A percentile compares a stretch with the other conserved stretches of the same genome.
Evolutionary conservation across 2,797 vertebrate species (phyloP).

Genomic region (Lepilemur septentrionalis): DNA sequence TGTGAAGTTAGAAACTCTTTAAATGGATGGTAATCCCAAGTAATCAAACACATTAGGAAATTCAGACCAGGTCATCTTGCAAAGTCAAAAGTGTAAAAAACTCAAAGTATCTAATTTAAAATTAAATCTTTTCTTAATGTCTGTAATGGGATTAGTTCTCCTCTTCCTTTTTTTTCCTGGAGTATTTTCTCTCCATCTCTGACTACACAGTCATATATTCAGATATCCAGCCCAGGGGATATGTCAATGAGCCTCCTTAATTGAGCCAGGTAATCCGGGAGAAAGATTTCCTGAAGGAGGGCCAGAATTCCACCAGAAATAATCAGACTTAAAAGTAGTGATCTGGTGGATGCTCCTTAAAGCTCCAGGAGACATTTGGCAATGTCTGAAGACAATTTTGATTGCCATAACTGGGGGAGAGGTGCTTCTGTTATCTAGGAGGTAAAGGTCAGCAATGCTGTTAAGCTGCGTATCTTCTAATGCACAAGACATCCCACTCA

Average conservation of each 20-base stretch:
- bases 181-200: not conserved
- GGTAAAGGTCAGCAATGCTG: not conserved
- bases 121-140: not conserved
- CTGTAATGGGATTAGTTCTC: not conserved
- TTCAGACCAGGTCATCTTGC: not conserved
- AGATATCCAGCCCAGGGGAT: not conserved
- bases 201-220: not conserved
- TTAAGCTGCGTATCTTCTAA: not conserved
- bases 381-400: not conserved
- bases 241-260: not conserved
- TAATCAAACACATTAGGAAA: constrained; percentile 31
- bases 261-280: not conserved
- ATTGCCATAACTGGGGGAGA: not conserved
- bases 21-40: constrained; percentile 51
- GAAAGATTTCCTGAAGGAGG: not conserved
- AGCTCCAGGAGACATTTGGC: not conserved
- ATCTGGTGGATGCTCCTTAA: not conserved
- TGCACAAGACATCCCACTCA: not conserved
- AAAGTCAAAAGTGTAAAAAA: constrained; percentile 24
- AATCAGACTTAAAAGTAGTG: not conserved
- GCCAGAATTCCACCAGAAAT: not conserved
- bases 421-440: not conserved
- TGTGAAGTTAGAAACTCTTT: constrained; percentile 53
- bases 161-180: not conserved
- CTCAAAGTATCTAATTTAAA: constrained; percentile 31